A percentile compares a stretch with the other conserved stretches of the same genome.
Conservation (phyloP, 2,888 invertebrate genomes). For the Drosophila mayaguana region DNA sequence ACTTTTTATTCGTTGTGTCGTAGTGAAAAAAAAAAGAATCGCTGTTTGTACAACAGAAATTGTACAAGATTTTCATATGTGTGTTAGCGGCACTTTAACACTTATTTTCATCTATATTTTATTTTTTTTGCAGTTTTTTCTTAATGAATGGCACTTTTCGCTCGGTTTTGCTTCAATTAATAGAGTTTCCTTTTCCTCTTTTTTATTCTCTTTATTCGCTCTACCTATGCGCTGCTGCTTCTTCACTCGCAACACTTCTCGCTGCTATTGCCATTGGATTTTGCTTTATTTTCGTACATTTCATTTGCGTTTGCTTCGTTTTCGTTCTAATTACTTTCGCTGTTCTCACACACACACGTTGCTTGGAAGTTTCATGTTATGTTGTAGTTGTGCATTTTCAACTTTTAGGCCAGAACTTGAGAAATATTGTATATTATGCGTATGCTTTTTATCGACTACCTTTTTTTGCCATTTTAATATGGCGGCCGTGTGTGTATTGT, state of each 20-base stretch:
- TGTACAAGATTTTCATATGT: conserved; percentile 31
- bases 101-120: conserved; percentile 24
- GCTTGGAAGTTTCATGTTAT: conserved; percentile 31
- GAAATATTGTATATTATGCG: conserved; percentile 46
- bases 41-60: conserved; percentile 43
- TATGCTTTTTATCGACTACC: conserved; percentile 51
- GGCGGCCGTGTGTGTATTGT: conserved; percentile 67
- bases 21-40: conserved; percentile 51
- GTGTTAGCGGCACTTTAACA: conserved; percentile 42
- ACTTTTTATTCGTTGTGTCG: conserved; percentile 62
- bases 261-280: conserved; percentile 50
- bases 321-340: conserved; percentile 67
- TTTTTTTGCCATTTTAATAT: conserved; percentile 66
- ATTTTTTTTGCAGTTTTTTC: conserved; percentile 26
- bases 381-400: conserved; percentile 31
- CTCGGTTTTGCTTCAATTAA: conserved; percentile 34
- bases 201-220: conserved; percentile 42
- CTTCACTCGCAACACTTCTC: conserved; percentile 62
- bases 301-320: conserved; percentile 35
- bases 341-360: conserved; percentile 39
- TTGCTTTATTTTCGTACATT: conserved; percentile 47
- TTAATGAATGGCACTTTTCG: conserved; percentile 36
- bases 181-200: conserved; percentile 41
- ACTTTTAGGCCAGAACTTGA: conserved; percentile 31
- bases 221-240: conserved; percentile 55